A percentile compares a stretch with the other conserved stretches of the same genome.
Evolutionary conservation across 2,888 invertebrate species (phyloP).

Genomic region (Teleogryllus oceanicus): DNA sequence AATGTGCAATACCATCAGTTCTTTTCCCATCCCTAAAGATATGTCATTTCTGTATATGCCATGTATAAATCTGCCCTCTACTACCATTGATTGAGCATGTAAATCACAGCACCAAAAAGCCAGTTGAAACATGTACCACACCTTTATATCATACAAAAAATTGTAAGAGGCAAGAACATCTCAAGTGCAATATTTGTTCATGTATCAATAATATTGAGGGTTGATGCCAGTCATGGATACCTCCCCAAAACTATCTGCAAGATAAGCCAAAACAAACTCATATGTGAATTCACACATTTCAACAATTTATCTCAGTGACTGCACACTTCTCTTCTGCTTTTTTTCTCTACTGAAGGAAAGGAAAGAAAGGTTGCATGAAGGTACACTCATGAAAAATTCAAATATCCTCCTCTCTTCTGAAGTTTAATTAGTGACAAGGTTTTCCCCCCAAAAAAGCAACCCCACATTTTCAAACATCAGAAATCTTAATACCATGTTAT

Average conservation of each 20-base stretch:
- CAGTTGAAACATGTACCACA: neutral
- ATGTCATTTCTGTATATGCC: neutral
- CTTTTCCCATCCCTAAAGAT: neutral
- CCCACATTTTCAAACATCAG: constrained; percentile 8
- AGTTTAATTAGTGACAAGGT: constrained; percentile 9
- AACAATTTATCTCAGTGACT: neutral
- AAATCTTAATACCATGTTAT: neutral
- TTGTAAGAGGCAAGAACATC: neutral
- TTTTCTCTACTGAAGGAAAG: neutral
- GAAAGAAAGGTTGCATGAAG: neutral
- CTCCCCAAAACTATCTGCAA: neutral
- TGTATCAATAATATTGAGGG: neutral
- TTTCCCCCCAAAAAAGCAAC: neutral
- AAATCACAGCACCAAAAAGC: neutral
- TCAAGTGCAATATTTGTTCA: neutral
- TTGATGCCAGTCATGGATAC: constrained; percentile 11
- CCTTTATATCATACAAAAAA: neutral
- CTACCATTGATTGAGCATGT: constrained; percentile 9
- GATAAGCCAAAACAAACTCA: neutral
- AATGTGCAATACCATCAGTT: neutral
- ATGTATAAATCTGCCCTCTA: constrained; percentile 9
- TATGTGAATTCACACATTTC: neutral
- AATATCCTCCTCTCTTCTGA: neutral
- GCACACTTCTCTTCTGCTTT: neutral
- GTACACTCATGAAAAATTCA: neutral